Evolutionary conservation across 2,888 invertebrate genomes (phyloP).

Genomic region (Epinotia brunnichana): DNA sequence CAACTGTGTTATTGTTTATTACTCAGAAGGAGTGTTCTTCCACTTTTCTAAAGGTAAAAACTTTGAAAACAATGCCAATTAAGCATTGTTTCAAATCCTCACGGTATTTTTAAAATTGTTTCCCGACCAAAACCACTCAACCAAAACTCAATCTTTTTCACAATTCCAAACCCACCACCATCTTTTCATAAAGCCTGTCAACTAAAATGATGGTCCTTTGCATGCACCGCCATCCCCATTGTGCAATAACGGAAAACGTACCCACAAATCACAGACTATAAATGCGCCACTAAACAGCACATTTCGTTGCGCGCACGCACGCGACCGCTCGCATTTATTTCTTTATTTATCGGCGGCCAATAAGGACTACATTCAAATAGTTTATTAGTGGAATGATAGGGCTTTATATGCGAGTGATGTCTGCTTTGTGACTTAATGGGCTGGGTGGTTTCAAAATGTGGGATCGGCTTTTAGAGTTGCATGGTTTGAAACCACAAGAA

Average conservation of each 20-base stretch:
- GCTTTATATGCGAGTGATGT: slow-evolving; percentile 75
- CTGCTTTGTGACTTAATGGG: slow-evolving; percentile 29
- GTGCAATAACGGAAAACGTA: slow-evolving; percentile 38
- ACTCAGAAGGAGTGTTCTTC: too few species aligned
- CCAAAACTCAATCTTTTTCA: slow-evolving; percentile 9
- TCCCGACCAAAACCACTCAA: not conserved
- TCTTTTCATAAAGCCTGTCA: not conserved
- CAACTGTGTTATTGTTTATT: too few species aligned
- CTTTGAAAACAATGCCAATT: not conserved
- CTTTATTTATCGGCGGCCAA: slow-evolving; percentile 76
- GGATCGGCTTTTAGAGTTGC: slow-evolving; percentile 4
- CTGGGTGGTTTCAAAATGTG: not conserved
- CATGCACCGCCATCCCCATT: slow-evolving; percentile 20
- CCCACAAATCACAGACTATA: slow-evolving; percentile 52
- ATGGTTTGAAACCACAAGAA: not conserved
- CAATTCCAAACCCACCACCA: not conserved
- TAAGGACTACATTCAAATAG: slow-evolving; percentile 81
- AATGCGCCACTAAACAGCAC: slow-evolving; percentile 65
- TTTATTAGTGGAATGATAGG: slow-evolving; percentile 75
- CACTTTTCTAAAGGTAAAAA: not conserved
- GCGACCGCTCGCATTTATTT: slow-evolving; percentile 68
- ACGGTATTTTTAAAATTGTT: slow-evolving; percentile 1
- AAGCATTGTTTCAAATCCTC: not conserved
- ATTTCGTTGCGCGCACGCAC: slow-evolving; percentile 75
- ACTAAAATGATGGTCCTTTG: slow-evolving; percentile 27